Base-by-base conservation (phyloP, 2,888 invertebrate species). In the Coelogynopora nodosa region DNA sequence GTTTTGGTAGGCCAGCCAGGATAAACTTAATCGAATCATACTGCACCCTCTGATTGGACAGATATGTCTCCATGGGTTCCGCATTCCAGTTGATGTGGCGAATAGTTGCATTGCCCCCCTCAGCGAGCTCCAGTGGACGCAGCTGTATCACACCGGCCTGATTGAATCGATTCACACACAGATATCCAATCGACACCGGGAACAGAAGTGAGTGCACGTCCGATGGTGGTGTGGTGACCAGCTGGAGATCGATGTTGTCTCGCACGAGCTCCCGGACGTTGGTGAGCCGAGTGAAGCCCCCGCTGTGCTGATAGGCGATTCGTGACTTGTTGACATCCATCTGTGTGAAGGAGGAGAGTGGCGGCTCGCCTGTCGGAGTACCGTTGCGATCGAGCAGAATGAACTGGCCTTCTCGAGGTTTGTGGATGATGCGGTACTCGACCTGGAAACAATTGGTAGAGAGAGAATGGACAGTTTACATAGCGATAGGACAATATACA, bases 251-350 rank as follows among this genome's bases (percentile, higher is more conserved):
- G 74, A 74, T 74, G 23, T 5, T 74, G 74, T 74, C 74, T 5
- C 74, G 23, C 18, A 74, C 23, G 23, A 23, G 18, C 10, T 23
- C 10, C 2, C 2, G 5, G 74, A 74, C 74, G 74, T 74, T 26
- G 23, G 74, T 23, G 74, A 74, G 23, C 2, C 27, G 18, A 74
- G 5, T 26, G 10, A 74, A 23, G 74, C 23, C 74, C 2, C 74
- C 74, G 5, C 18, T 74, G 74, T 74, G 74, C 23, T 74, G 74
- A 74, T 74, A 74, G 74, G 74, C 74, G 5, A 74, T 26, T 74
- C 27, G 74, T 13, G 74, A 74, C 18, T 5, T 74, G 74, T 74
- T 74, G 74, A 74, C 23, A 23, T 74, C 74, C 23, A 5, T 10
- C 23, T 74, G 74, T 10, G 74, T 74, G 23, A 74, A 74, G 27